phyloP scores from a whole-genome alignment of 2,888 invertebrate genomes.

The Selenia dentaria region DNA sequence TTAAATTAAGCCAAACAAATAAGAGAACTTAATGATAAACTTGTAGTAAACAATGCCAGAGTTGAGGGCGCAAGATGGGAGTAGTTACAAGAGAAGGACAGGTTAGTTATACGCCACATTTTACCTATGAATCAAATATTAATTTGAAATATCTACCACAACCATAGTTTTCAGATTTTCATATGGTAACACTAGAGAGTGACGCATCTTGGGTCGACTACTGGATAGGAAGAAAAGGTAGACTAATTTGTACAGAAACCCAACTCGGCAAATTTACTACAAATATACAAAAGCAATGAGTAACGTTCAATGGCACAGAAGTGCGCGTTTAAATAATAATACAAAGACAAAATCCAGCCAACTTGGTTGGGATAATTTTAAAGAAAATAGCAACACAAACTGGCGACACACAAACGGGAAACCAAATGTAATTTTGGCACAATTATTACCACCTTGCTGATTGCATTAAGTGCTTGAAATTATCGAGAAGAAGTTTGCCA shows the following conservation, averaged over 20 bases:
- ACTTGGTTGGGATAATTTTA: conserved; percentile 77
- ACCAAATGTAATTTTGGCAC: conserved; percentile 59
- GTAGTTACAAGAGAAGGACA: conserved; percentile 43
- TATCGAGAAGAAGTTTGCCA: conserved; percentile 37
- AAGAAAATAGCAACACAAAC: conserved; percentile 59
- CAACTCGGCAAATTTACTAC: conserved; percentile 51
- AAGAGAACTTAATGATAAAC: conserved; percentile 51
- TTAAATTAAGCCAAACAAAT: conserved; percentile 84
- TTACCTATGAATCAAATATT: conserved; percentile 67
- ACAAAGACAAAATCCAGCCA: conserved; percentile 69
- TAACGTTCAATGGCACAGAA: conserved; percentile 51
- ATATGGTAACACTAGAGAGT: conserved; percentile 68
- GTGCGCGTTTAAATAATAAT: conserved; percentile 53
- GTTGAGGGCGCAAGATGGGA: conserved; percentile 37
- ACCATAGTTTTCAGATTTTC: conserved; percentile 76
- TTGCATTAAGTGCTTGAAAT: conserved; percentile 39
- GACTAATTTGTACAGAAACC: conserved; percentile 50
- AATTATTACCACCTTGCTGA: conserved; percentile 64
- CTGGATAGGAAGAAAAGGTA: conserved; percentile 39
- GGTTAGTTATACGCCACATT: conserved; percentile 55
- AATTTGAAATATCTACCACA: conserved; percentile 83
- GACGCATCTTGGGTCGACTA: conserved; percentile 55
- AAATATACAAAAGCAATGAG: conserved; percentile 45
- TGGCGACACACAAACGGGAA: conserved; percentile 59
- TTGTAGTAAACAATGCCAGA: conserved; percentile 44